Base-by-base conservation (phyloP, 1,140 invertebrate genomes). In the Drosophila pallidifrons region DNA sequence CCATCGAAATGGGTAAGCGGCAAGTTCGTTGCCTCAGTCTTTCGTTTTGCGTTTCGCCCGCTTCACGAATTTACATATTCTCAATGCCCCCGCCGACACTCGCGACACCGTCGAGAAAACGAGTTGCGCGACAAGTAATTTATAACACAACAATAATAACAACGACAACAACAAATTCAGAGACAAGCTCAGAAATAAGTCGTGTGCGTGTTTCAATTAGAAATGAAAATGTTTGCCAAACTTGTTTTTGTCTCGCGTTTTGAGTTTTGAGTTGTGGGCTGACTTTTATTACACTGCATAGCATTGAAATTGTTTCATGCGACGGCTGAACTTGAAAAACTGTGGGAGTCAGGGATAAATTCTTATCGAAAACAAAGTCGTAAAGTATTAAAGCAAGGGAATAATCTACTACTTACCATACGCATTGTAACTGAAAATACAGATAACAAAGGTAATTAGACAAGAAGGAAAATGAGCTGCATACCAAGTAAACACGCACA, bases 1-100 rank as follows among this genome's bases (percentile, higher is more conserved):
- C 85, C 47, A 91, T 92, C 5, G 91, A 91, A 46, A 82, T 92
- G 83, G 91, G 91, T 92, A 79, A 91, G 89, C 41, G 38, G 32
- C 70, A 70, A 81, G 86, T 89, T 89, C 51, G 85, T 90, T 60
- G 52, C 69, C 59, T 57, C 15, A 89, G 85, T 89, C 86, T 70
- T 89, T 89, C 70, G 86, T 79, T 89, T 80, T 35, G 49, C 35
- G 49, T 2, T 28, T 20, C n/a, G 20, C 51, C 35, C 49, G 25
- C 10, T 32, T 11, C 57, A 46, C 68, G 63, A 20, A 89, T 89
- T 81, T 76, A 85, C 81, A 88, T 85, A 89, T 81, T 72, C 85
- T 58, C 72, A 58, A 85, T 85, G 85, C 55, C 58, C 76, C 57
- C 54, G 58, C 61, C 61, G 55, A 58, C 66, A 72, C 60, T 11